These are phyloP conservation scores for Sphaeramia orbicularis DNA, from an alignment of 2,797 vertebrate species.

Conservation along the genomic window DNA sequence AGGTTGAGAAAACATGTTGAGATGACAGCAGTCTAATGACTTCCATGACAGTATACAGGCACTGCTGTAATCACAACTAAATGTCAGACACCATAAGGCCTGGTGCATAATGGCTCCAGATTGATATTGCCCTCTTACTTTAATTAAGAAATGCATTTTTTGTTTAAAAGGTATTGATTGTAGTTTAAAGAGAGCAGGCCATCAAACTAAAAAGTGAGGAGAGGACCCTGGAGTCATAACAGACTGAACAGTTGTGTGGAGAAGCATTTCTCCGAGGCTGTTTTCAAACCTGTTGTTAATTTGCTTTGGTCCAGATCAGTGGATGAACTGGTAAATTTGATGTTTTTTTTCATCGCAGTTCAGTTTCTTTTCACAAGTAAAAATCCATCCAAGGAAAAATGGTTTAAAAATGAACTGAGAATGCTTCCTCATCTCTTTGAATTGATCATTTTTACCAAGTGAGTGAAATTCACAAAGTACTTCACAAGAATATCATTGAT, in stretches of 20 bases:
- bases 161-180: slow-evolving; percentile 87
- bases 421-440: too few relatives aligned
- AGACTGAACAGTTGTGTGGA: slow-evolving; percentile 44
- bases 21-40: slow-evolving; percentile 87
- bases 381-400: too few relatives aligned
- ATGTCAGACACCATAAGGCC: slow-evolving; percentile 87
- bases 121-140: slow-evolving; percentile 82
- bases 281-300: too few relatives aligned
- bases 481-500: too few relatives aligned
- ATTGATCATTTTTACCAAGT: too few relatives aligned
- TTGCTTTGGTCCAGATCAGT: too few relatives aligned
- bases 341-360: too few relatives aligned
- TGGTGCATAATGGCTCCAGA: slow-evolving; percentile 82
- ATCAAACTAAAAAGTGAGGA: slow-evolving; percentile 76
- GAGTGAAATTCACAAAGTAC: too few relatives aligned
- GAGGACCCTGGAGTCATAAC: slow-evolving; percentile 62
- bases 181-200: slow-evolving; percentile 75
- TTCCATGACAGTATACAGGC: slow-evolving; percentile 83
- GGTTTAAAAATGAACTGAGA: too few relatives aligned
- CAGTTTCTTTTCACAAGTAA: too few relatives aligned
- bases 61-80: slow-evolving; percentile 85
- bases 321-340: too few relatives aligned
- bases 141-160: slow-evolving; percentile 86
- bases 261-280: slow-evolving; percentile 28
- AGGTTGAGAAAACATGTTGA: slow-evolving; percentile 82